A percentile compares a stretch with the other conserved stretches of the same genome.
These are phyloP conservation scores for Spheniscus mendiculus DNA, from an alignment of 2,113 vertebrate species.

Conservation along the genomic window DNA sequence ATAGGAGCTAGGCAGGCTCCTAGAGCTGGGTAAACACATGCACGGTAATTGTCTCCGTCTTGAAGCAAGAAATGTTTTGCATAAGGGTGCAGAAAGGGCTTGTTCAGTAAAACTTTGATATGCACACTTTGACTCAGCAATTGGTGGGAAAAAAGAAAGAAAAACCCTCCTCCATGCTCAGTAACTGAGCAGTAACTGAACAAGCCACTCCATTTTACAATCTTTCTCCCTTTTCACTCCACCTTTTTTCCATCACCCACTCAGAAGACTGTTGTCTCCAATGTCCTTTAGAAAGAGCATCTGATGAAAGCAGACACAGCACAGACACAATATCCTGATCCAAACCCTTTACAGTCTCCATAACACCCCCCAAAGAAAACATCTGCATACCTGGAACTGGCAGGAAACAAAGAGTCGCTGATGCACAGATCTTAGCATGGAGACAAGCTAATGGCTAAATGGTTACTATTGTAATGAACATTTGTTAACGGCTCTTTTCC, in stretches of 20 bases:
- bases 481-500: neutral
- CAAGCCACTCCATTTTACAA: neutral
- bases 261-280: neutral
- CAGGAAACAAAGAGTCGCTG: neutral
- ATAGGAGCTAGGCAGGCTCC: conserved; percentile 1
- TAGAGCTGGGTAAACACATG: neutral
- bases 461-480: neutral
- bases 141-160: neutral
- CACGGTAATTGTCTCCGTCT: neutral
- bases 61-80: conserved; percentile 3
- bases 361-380: neutral
- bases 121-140: neutral
- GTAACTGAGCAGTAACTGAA: neutral
- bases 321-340: neutral
- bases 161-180: neutral
- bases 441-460: neutral
- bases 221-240: neutral
- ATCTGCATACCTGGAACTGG: neutral
- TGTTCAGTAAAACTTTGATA: neutral
- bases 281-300: neutral
- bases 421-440: neutral
- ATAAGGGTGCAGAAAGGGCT: neutral
- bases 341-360: neutral
- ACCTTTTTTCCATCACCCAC: neutral
- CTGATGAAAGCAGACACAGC: neutral